phyloP scores from a whole-genome alignment of 2,797 vertebrate species.

The Bradypodion pumilum region DNA sequence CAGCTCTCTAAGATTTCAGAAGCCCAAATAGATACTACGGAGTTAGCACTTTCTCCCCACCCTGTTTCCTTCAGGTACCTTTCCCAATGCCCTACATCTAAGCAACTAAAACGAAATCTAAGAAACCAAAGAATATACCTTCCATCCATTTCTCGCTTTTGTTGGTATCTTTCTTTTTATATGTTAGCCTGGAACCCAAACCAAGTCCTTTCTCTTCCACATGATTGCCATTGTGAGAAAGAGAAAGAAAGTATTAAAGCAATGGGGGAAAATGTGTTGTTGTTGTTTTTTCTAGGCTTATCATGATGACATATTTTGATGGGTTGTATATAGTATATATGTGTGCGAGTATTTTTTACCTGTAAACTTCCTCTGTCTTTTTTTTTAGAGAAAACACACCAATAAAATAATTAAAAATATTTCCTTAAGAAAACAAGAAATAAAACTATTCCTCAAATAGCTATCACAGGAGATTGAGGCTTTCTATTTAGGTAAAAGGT shows the following conservation, averaged over 20 bases:
- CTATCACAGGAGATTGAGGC: background rate
- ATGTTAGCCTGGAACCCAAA: slow-evolving; percentile 30
- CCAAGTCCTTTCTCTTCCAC: background rate
- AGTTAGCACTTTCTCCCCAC: background rate
- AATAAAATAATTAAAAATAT: slow-evolving; percentile 41
- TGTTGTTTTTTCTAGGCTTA: background rate
- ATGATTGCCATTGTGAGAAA: slow-evolving; percentile 8
- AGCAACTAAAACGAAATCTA: background rate
- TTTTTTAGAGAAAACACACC: slow-evolving; percentile 32
- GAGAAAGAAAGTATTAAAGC: slow-evolving; percentile 21
- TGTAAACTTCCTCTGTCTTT: slow-evolving; percentile 20
- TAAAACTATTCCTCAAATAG: background rate
- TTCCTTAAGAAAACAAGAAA: slow-evolving; percentile 13
- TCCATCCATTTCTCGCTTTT: slow-evolving; percentile 1
- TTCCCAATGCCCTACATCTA: background rate
- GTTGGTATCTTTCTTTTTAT: slow-evolving; percentile 18
- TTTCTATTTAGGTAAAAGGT: too few species aligned
- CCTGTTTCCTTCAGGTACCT: background rate
- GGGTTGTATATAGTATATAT: slow-evolving; percentile 41
- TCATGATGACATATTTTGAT: slow-evolving; percentile 20
- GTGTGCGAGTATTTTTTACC: slow-evolving; percentile 31
- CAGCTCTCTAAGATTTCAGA: background rate
- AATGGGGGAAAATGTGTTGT: background rate
- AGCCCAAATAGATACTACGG: background rate
- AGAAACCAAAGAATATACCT: slow-evolving; percentile 33